Evolutionary conservation across 2,888 invertebrate genomes (phyloP).

Genomic region (Caradrina kadenii): DNA sequence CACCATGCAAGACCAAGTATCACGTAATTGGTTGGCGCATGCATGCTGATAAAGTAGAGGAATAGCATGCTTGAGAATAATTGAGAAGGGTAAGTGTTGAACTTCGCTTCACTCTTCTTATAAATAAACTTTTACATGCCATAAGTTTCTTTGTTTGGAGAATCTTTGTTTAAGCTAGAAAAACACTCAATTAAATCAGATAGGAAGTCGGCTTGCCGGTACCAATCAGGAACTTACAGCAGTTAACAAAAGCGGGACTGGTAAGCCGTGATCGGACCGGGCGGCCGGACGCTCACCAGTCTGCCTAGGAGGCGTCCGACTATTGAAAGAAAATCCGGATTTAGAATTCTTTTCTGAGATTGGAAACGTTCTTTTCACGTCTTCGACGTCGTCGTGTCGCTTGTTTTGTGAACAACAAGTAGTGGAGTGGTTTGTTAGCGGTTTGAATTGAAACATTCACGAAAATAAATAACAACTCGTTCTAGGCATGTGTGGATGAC

Average conservation of each 20-base stretch:
- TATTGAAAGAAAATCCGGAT: slow-evolving; percentile 63
- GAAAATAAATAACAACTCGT: slow-evolving; percentile 8
- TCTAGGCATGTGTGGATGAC: not conserved
- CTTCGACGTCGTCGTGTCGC: slow-evolving; percentile 26
- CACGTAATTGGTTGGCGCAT: slow-evolving; percentile 40
- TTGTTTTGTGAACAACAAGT: slow-evolving; percentile 45
- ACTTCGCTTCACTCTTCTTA: not conserved
- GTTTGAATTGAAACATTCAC: slow-evolving; percentile 26
- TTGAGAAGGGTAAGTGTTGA: not conserved
- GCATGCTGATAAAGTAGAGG: slow-evolving; percentile 14
- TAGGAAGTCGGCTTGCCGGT: slow-evolving; percentile 24
- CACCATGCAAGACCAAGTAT: slow-evolving; percentile 29
- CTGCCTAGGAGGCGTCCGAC: slow-evolving; percentile 48
- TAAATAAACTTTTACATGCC: not conserved
- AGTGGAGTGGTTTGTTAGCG: slow-evolving; percentile 27
- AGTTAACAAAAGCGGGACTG: slow-evolving; percentile 58
- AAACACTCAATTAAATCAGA: slow-evolving; percentile 47
- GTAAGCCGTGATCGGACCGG: slow-evolving; percentile 42
- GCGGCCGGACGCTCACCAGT: slow-evolving; percentile 33
- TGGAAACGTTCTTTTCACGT: slow-evolving; percentile 52
- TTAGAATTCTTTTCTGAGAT: slow-evolving; percentile 56
- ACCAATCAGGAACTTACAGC: slow-evolving; percentile 55
- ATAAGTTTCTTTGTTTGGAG: not conserved
- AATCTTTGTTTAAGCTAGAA: slow-evolving; percentile 12
- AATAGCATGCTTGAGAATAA: not conserved